Base-by-base conservation (phyloP, 1,140 invertebrate genomes). In the Schlechtendalia chinensis region DNA sequence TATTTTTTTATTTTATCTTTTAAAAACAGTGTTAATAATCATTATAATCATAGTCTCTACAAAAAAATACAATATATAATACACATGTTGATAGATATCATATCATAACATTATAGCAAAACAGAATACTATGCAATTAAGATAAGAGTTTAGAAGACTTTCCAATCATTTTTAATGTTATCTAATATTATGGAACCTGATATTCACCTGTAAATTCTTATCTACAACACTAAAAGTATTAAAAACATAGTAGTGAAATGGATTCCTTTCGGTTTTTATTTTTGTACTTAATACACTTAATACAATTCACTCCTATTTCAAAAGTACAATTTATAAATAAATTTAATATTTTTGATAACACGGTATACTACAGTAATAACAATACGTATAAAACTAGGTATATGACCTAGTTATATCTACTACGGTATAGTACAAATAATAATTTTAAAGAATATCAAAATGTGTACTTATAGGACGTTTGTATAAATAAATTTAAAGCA, bases 91-190 rank as follows among this genome's bases (percentile, higher is more conserved):
- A 56, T 59, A 24, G 10, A 69, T 50, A 69, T 50, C 22, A 27
- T 50, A 50, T 8, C 22, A 27, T 50, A 50, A 8, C 3, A 11
- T 69, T 16, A 17, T 24, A 69, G 22, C 14, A 19, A 50, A 50
- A 27, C 16, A 24, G 17, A 69, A 69, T 69, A 16, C 47, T 69
- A 14, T 69, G 24, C 50, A 69, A 69, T 69, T 69, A 69, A 69
- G 67, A 69, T 69, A 69, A 69, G 67, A 69, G 67, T 50, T 24
- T 50, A 50, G 22, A 69, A 65, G 32, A 65, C 61, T 19, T 39
- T 16, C 3, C 29, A 65, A 32, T 27, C 39, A 50, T 69, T 69
- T 17, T 50, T 17, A 19, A 50, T 27, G 22, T 69, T 69, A 69
- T 69, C 45, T 39, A 45, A 24, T 69, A 69, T 50, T 69, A 17